phyloP scores from a whole-genome alignment of 2,113 vertebrate species.

The Hemicordylus capensis region DNA sequence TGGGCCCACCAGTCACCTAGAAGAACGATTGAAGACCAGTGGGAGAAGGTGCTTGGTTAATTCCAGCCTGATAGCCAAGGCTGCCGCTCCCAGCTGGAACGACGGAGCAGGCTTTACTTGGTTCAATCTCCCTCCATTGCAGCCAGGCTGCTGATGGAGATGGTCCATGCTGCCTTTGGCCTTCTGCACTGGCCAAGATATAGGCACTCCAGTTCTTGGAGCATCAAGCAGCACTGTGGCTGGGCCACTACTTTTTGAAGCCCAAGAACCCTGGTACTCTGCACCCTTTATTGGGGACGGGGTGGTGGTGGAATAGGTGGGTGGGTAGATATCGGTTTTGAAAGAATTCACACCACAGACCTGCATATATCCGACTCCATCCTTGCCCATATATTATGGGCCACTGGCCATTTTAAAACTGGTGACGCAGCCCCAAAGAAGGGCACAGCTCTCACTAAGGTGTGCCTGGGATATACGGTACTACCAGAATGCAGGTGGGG shows the following conservation, averaged over 20 bases:
- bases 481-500: not conserved
- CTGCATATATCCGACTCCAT: not conserved
- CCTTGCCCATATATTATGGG: no score
- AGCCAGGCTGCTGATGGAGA: no score
- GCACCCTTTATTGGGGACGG: not conserved
- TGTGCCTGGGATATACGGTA: not conserved
- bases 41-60: no score
- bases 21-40: no score
- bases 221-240: not conserved
- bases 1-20: no score
- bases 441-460: not conserved
- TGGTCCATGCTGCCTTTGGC: not conserved
- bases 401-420: not conserved
- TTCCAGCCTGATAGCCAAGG: no score
- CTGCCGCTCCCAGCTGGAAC: no score
- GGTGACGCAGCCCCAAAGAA: not conserved
- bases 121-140: no score
- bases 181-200: not conserved
- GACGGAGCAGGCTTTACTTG: no score
- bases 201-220: not conserved
- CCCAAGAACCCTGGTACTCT: not conserved
- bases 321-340: not conserved
- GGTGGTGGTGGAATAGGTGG: no score
- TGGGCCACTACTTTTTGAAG: not conserved
- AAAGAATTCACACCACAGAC: not conserved